phyloP scores from a whole-genome alignment of 2,888 invertebrate species.

The Palloptera scutellata region DNA sequence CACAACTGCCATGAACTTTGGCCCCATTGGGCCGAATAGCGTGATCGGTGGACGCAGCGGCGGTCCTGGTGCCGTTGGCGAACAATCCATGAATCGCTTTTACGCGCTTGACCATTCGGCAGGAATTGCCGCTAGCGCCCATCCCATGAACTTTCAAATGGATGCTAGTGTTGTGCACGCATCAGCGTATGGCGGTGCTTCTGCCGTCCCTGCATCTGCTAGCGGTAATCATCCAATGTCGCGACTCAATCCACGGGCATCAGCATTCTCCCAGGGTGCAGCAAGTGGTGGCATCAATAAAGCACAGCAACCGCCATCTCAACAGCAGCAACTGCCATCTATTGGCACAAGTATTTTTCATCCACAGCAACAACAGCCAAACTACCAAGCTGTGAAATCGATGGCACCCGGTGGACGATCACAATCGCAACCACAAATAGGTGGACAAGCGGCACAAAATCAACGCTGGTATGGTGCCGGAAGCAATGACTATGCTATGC shows the following conservation, averaged over 20 bases:
- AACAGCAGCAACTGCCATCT: conserved; percentile 41
- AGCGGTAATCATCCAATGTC: conserved; percentile 64
- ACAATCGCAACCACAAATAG: conserved; percentile 57
- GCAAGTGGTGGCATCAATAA: conserved; percentile 41
- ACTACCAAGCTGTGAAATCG: conserved; percentile 38
- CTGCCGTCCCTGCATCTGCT: conserved; percentile 41
- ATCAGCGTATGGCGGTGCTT: conserved; percentile 39
- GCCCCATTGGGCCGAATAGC: conserved; percentile 55
- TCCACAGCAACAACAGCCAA: conserved; percentile 54
- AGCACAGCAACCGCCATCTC: conserved; percentile 39
- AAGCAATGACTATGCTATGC: conserved; percentile 35
- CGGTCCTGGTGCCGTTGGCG: conserved; percentile 44
- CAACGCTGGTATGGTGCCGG: conserved; percentile 55
- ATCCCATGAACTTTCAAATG: conserved; percentile 53
- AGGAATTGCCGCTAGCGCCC: conserved; percentile 39
- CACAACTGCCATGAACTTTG: conserved; percentile 50
- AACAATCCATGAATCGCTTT: conserved; percentile 50
- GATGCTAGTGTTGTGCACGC: conserved; percentile 46
- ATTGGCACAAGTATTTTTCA: conserved; percentile 46
- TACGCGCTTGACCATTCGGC: conserved; percentile 44
- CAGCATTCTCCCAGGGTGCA: conserved; percentile 71
- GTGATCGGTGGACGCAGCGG: conserved; percentile 35
- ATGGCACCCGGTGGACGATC: conserved; percentile 49
- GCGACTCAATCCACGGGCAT: conserved; percentile 81
- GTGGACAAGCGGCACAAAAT: conserved; percentile 43